Conservation (phyloP, 1,140 invertebrate species). For the Drosophila neocordata region DNA sequence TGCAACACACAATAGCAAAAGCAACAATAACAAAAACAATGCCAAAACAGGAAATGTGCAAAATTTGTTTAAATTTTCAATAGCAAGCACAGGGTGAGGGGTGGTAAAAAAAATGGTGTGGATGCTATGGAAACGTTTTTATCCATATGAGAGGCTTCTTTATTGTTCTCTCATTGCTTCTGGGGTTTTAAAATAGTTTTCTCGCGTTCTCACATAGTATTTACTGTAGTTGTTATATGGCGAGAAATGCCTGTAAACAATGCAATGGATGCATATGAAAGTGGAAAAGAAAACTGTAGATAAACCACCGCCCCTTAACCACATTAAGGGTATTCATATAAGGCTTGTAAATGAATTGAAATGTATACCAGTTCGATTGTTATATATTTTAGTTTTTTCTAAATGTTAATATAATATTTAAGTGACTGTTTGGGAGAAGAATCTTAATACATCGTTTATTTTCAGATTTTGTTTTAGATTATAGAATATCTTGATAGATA, state of each 20-base stretch:
- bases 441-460: too few species aligned
- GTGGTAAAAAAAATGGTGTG: too few species aligned
- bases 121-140: neutral
- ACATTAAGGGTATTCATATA: neutral
- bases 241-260: neutral
- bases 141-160: neutral
- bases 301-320: too few species aligned
- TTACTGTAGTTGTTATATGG: slow-evolving; percentile 1
- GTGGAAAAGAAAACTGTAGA: too few species aligned
- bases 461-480: too few species aligned
- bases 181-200: slow-evolving; percentile 5
- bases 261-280: neutral
- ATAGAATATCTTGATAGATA: too few species aligned
- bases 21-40: slow-evolving; percentile 41
- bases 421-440: too few species aligned
- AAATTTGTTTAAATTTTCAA: slow-evolving; percentile 75
- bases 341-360: neutral
- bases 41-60: slow-evolving; percentile 63
- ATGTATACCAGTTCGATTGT: neutral
- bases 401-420: too few species aligned
- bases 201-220: neutral
- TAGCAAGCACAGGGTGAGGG: neutral
- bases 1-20: slow-evolving; percentile 37
- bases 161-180: neutral
- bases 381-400: too few species aligned